These are phyloP conservation scores for Drosophila subobscura DNA, from an alignment of 1,140 invertebrate species.

Conservation along the genomic window DNA sequence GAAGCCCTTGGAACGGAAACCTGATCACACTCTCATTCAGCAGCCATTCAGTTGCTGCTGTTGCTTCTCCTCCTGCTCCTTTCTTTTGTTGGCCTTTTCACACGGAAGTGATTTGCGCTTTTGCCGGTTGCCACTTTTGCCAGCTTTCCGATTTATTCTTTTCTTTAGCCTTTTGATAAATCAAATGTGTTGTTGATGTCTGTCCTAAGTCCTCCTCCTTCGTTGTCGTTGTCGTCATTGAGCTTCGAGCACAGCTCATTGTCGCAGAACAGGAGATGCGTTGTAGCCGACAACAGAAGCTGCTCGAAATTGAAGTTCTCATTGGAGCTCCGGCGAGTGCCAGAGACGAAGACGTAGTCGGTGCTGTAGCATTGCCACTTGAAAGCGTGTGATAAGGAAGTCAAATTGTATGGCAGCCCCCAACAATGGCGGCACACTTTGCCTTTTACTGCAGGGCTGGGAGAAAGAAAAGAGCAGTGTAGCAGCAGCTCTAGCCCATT, in stretches of 20 bases:
- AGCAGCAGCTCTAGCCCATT: background rate
- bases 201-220: slow-evolving; percentile 1
- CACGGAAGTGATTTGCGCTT: slow-evolving; percentile 73
- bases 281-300: slow-evolving; percentile 11
- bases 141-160: slow-evolving; percentile 60
- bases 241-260: slow-evolving; percentile 67
- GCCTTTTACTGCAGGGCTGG: slow-evolving; percentile 47
- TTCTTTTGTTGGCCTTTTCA: slow-evolving; percentile 41
- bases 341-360: too few relatives aligned
- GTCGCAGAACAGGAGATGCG: slow-evolving; percentile 23
- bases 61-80: background rate
- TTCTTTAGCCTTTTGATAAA: slow-evolving; percentile 62
- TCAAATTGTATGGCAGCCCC: slow-evolving; percentile 71
- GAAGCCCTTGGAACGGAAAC: slow-evolving; percentile 40
- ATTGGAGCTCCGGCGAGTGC: slow-evolving; percentile 25
- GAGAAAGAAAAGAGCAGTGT: slow-evolving; percentile 7
- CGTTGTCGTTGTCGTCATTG: slow-evolving; percentile 35
- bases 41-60: background rate
- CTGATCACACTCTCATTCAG: slow-evolving; percentile 42
- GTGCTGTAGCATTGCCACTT: slow-evolving; percentile 46
- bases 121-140: slow-evolving; percentile 62
- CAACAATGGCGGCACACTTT: slow-evolving; percentile 68
- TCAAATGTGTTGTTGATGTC: slow-evolving; percentile 58
- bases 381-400: slow-evolving; percentile 70
- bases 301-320: slow-evolving; percentile 73